Evolutionary conservation across 2,888 invertebrate genomes (phyloP).

Genomic region (Cremastobaeus sp.): DNA sequence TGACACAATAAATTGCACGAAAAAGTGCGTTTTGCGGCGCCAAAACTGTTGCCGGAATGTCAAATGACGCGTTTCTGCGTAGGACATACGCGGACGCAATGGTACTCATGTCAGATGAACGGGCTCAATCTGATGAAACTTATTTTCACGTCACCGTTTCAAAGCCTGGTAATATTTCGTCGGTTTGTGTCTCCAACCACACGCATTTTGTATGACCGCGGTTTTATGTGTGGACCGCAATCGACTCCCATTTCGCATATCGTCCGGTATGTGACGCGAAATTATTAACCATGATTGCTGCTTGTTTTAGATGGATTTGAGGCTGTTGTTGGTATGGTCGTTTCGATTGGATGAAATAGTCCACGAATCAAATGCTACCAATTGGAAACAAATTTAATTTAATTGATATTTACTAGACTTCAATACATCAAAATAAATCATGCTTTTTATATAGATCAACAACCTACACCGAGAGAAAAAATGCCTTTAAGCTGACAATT

Average conservation of each 20-base stretch:
- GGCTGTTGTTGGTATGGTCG: conserved; percentile 46
- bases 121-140: conserved; percentile 66
- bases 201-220: conserved; percentile 62
- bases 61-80: conserved; percentile 50
- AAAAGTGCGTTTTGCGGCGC: conserved; percentile 46
- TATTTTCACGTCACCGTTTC: conserved; percentile 71
- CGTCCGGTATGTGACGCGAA: conserved; percentile 65
- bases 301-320: conserved; percentile 68
- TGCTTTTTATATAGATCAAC: too few species aligned
- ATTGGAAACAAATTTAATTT: conserved; percentile 37
- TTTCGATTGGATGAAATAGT: conserved; percentile 52
- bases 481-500: too few species aligned
- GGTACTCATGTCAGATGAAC: conserved; percentile 58
- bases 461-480: too few species aligned
- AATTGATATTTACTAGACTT: conserved; percentile 55
- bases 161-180: conserved; percentile 72
- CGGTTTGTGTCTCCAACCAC: conserved; percentile 57
- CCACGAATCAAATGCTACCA: conserved; percentile 37
- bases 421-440: too few species aligned
- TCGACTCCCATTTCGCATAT: conserved; percentile 61
- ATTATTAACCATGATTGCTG: conserved; percentile 74
- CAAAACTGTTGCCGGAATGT: conserved; percentile 29
- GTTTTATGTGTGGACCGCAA: conserved; percentile 62
- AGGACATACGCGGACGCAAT: conserved; percentile 42
- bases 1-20: conserved; percentile 35